A percentile compares a stretch with the other conserved stretches of the same genome.
Evolutionary conservation across 2,797 vertebrate genomes (phyloP).

Genomic region (Bucorvus abyssinicus): DNA sequence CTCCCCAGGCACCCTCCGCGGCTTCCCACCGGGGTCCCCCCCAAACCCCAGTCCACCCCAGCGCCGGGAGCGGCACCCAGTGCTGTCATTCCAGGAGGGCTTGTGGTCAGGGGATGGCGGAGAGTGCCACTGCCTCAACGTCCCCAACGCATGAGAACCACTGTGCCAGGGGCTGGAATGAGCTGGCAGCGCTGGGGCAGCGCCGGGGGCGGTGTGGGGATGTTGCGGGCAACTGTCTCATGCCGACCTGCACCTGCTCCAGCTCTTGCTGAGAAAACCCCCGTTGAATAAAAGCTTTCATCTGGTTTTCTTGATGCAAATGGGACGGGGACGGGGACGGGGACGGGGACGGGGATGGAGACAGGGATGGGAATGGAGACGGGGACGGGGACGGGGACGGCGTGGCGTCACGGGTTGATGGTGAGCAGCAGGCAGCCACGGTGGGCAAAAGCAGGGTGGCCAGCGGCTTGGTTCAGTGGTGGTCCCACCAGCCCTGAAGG

Average conservation of each 20-base stretch:
- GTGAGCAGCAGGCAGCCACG: not conserved
- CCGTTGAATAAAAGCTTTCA: not conserved
- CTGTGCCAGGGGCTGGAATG: not conserved
- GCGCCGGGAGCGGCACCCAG: fast-evolving
- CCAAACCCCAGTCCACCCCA: fast-evolving
- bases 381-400: not conserved
- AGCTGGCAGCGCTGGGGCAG: not conserved
- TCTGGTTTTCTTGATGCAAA: not conserved
- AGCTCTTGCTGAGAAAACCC: not conserved
- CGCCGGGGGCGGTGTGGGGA: not conserved
- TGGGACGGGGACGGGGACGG: not conserved
- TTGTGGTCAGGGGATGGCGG: not conserved
- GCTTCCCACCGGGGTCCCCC: no score
- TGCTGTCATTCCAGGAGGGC: not conserved
- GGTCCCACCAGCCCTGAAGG: not conserved
- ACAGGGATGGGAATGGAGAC: not conserved
- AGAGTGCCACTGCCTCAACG: not conserved
- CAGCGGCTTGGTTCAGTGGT: not conserved
- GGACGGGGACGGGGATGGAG: not conserved
- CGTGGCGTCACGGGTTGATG: not conserved
- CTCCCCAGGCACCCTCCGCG: not conserved
- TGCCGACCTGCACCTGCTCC: not conserved
- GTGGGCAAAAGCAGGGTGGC: not conserved
- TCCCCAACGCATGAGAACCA: not conserved
- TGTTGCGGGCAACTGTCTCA: not conserved